These are phyloP conservation scores for Drosophila sordidula DNA, from an alignment of 2,888 invertebrate species.

Conservation along the genomic window DNA sequence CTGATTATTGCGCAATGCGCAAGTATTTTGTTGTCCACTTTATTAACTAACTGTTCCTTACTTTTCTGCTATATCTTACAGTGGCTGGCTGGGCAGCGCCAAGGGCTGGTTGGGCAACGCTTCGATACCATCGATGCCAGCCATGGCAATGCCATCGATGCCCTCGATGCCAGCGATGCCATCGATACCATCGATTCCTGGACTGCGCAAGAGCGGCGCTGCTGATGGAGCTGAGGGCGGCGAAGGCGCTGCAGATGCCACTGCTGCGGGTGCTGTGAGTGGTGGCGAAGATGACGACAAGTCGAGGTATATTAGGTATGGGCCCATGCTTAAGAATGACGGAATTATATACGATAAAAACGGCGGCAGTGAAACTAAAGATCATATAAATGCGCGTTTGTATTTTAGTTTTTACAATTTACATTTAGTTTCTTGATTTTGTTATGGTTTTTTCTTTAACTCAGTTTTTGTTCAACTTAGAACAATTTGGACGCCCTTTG, in stretches of 20 bases:
- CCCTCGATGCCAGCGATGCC: constrained; percentile 85
- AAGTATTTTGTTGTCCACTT: constrained; percentile 30
- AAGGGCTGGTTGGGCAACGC: constrained; percentile 92
- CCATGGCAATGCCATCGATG: constrained; percentile 85
- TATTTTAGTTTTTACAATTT: constrained; percentile 22
- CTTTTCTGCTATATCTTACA: constrained; percentile 44
- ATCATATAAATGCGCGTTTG: constrained; percentile 57
- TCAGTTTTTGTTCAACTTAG: constrained; percentile 24
- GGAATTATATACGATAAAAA: constrained; percentile 79
- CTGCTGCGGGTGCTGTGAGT: constrained; percentile 78
- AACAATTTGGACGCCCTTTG: constrained; percentile 22
- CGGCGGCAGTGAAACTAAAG: constrained; percentile 45
- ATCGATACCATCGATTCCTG: constrained; percentile 87
- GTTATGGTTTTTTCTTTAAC: constrained; percentile 3
- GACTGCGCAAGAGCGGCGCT: constrained; percentile 89
- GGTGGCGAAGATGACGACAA: constrained; percentile 92
- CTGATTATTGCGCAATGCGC: constrained; percentile 18
- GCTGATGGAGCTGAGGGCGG: constrained; percentile 82
- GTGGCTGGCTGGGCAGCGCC: constrained; percentile 94
- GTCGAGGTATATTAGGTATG: constrained; percentile 93
- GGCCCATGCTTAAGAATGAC: constrained; percentile 86
- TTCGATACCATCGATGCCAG: constrained; percentile 84
- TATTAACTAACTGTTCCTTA: constrained; percentile 33
- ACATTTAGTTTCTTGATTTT: not conserved
- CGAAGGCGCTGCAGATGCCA: constrained; percentile 62